Conservation (phyloP, 2,797 vertebrate genomes). For the Silurus aristotelis region DNA sequence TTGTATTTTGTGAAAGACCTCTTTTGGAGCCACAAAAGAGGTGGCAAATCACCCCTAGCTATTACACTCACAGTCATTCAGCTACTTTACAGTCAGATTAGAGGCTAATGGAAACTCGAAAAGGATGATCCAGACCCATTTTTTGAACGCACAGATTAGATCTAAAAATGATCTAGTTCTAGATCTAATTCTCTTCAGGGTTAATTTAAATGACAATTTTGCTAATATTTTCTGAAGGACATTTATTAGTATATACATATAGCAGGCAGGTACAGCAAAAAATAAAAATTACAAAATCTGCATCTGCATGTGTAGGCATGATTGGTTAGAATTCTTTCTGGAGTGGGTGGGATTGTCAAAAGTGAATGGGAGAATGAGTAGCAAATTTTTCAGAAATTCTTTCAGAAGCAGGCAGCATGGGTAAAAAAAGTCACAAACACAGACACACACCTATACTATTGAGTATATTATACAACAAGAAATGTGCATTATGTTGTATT, state of each 20-base stretch:
- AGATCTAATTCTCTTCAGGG: not conserved
- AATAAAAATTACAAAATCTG: not conserved
- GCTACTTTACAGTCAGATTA: not conserved
- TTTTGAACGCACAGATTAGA: no score
- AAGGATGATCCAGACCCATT: not conserved
- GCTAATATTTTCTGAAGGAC: not conserved
- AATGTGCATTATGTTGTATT: not conserved
- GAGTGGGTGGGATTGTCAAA: not conserved
- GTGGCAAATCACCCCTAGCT: not conserved
- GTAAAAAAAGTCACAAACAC: not conserved
- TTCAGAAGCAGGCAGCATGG: not conserved
- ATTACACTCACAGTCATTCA: not conserved
- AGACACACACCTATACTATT: constrained; percentile 8
- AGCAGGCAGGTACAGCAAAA: not conserved
- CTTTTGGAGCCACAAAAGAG: not conserved
- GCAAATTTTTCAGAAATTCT: not conserved
- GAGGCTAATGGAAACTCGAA: not conserved
- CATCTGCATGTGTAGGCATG: not conserved
- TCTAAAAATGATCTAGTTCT: no score
- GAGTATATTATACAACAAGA: not conserved
- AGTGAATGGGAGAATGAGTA: not conserved
- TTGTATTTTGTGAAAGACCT: not conserved
- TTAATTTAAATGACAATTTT: not conserved
- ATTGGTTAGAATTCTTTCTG: not conserved
- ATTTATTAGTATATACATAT: not conserved